Conservation (phyloP, 1,140 invertebrate species). For the Pteromalus puparum region DNA sequence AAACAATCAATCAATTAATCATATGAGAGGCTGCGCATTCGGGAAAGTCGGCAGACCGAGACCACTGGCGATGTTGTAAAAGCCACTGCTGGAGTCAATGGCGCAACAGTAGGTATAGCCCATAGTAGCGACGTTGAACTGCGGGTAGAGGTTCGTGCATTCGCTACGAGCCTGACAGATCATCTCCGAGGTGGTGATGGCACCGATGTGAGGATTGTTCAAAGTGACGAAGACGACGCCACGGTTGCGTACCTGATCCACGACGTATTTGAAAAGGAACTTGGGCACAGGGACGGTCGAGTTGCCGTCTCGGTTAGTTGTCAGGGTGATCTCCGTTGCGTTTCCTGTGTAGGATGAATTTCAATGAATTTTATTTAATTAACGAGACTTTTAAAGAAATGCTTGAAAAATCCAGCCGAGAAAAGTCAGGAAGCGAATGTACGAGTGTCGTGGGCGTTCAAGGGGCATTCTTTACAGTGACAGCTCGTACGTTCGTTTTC, state of each 20-base stretch:
- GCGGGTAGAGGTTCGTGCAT: slow-evolving; percentile 16
- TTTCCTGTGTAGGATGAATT: not conserved
- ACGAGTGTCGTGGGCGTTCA: no score
- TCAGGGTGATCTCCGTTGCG: not conserved
- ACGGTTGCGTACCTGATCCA: slow-evolving; percentile 70
- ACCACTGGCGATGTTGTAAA: slow-evolving; percentile 35
- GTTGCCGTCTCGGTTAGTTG: slow-evolving; percentile 67
- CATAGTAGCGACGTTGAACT: slow-evolving; percentile 5
- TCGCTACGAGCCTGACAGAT: not conserved
- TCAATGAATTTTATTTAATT: no score
- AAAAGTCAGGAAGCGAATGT: no score
- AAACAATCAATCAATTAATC: not conserved
- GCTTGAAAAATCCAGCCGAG: no score
- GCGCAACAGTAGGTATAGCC: slow-evolving; percentile 57
- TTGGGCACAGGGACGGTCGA: slow-evolving; percentile 75
- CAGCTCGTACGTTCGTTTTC: no score
- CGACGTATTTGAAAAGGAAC: slow-evolving; percentile 78
- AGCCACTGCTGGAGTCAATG: slow-evolving; percentile 50
- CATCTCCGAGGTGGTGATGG: not conserved
- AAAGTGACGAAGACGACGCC: slow-evolving; percentile 78
- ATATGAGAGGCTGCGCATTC: slow-evolving; percentile 20
- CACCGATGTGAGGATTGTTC: slow-evolving; percentile 79
- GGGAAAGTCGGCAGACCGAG: slow-evolving; percentile 41
- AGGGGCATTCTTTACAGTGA: no score
- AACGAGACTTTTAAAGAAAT: no score